These are phyloP conservation scores for Euzetes globulus DNA, from an alignment of 2,888 invertebrate genomes.

Conservation along the genomic window DNA sequence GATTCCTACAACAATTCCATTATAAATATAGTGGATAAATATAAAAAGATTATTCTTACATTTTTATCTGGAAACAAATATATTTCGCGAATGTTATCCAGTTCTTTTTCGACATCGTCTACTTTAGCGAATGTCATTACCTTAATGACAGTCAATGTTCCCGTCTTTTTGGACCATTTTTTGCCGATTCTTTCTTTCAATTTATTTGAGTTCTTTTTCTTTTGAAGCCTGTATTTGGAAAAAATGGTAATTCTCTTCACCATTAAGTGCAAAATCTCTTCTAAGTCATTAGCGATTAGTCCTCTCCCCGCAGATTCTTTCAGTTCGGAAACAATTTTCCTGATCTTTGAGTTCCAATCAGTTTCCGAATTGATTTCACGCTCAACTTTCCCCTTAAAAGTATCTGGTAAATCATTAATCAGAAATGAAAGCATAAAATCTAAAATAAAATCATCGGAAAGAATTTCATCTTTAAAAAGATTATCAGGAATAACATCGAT, in stretches of 20 bases:
- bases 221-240: background rate
- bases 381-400: background rate
- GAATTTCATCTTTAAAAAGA: constrained; percentile 15
- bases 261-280: background rate
- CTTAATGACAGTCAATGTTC: too few species aligned
- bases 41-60: too few species aligned
- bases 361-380: background rate
- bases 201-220: background rate
- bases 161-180: background rate
- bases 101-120: too few species aligned
- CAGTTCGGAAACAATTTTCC: background rate
- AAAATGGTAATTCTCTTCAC: background rate
- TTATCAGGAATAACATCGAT: background rate
- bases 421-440: too few species aligned
- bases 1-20: too few species aligned
- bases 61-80: too few species aligned
- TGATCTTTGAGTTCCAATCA: background rate
- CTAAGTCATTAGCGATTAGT: background rate
- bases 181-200: background rate
- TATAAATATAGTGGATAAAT: too few species aligned
- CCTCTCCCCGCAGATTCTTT: background rate
- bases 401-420: background rate
- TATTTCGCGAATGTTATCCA: too few species aligned
- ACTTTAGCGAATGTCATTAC: too few species aligned
- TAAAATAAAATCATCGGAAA: too few species aligned